A percentile compares a stretch with the other conserved stretches of the same genome.
These are phyloP conservation scores for Natator depressus DNA, from an alignment of 2,113 vertebrate genomes.

Conservation along the genomic window DNA sequence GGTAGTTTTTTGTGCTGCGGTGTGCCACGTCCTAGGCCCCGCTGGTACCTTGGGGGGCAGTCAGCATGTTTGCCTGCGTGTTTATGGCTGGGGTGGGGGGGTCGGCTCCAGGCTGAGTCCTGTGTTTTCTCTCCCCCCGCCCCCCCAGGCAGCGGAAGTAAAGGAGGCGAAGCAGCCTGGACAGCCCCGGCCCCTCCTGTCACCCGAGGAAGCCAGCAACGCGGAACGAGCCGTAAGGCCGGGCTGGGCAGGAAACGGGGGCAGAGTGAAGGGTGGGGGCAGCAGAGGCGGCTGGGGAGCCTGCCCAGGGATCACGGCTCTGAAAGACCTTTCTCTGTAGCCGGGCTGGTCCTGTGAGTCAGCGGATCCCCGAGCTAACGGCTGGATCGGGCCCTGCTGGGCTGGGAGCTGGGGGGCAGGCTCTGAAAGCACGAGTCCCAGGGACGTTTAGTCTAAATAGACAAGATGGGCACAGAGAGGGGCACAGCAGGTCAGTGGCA, in stretches of 20 bases:
- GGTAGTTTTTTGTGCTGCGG: background rate
- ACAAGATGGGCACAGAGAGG: background rate
- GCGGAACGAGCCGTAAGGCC: constrained; percentile 80
- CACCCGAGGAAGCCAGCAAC: constrained; percentile 78
- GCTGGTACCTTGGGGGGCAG: background rate
- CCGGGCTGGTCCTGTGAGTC: background rate
- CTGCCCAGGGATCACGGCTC: background rate
- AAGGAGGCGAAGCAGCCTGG: constrained; percentile 78
- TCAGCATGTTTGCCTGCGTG: background rate
- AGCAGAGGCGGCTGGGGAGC: background rate
- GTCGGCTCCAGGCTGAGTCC: background rate
- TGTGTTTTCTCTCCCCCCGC: background rate
- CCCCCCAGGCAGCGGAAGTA: constrained; percentile 57
- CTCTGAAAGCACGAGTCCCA: too few relatives aligned
- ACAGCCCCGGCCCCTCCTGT: constrained; percentile 65
- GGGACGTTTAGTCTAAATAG: background rate
- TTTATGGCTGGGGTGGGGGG: background rate
- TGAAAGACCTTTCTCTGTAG: background rate
- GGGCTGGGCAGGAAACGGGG: background rate
- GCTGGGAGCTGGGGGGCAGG: too few relatives aligned
- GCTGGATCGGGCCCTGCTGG: too few relatives aligned
- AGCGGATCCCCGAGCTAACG: too few relatives aligned
- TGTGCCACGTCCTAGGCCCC: background rate
- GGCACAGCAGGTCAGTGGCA: too few relatives aligned
- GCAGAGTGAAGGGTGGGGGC: too few relatives aligned